Base-by-base conservation (phyloP, 2,888 invertebrate species). In the Entomobrya multifasciata region DNA sequence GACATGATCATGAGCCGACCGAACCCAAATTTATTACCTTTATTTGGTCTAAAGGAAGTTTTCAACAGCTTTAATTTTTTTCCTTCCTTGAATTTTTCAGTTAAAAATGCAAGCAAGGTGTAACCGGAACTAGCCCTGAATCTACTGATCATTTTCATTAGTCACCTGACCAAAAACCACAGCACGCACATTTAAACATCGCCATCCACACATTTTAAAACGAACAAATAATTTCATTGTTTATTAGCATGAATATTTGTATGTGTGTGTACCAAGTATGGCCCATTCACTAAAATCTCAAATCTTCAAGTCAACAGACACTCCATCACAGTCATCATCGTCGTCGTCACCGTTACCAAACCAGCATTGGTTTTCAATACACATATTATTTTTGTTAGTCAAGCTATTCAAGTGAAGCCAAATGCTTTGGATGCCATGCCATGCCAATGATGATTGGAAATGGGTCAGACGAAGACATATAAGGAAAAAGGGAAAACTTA, bases 401-500 rank as follows among this genome's bases (percentile, higher is more conserved):
- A n/a, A n/a, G n/a, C n/a, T n/a, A n/a, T n/a, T n/a, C n/a, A 13
- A 57, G 60, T 60, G 72, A 49, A n/a, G 72, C 47, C 27, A n/a
- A 17, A 25, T 17, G 55, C 15, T 55, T 6, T 15, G 6, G 55
- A 8, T 55, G 20, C 15, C n/a, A 20, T 44, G 13, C 49, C n/a
- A n/a, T n/a, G 72, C 22, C n/a, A 30, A n/a, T 30, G 74, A 30
- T 22, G 55, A 80, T 84, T 80, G 86, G 80, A 86, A 86, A 86
- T 86, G 74, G 88, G 88, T 88, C 88, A 88, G 60, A 25, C 52
- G 36, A 81, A 84, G 62, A 80, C 82, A 62, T 87, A 88, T 88
- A 87, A 87, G 88, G 88, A 85, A 88, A 88, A 88, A 81, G 84
- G 88, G 78, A 88, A 88, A 88, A 86, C 76, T n/a, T n/a, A 77